Base-by-base conservation (phyloP, 1,140 invertebrate species). In the Drosophila tristis region DNA sequence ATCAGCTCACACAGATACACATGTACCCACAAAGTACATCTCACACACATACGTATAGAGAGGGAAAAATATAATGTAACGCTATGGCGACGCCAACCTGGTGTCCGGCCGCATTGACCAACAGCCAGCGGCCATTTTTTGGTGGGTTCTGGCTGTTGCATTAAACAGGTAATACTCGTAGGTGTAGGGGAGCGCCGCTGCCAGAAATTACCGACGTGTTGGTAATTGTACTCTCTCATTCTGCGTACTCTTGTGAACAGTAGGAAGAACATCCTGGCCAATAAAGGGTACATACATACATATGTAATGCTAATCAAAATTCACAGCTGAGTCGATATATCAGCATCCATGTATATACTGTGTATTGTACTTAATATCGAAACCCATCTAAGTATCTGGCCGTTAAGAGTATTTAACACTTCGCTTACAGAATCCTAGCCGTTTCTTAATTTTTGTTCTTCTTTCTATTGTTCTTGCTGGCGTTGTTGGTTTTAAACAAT, bases 61-160 rank as follows among this genome's bases (percentile, higher is more conserved):
- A 42, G 26, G 35, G 16, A 48, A 31, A 59, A 56, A 79, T 70
- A 77, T 77, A 87, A 89, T 84, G 71, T 72, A 76, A 76, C 71
- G 65, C 64, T 55, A 45, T 65, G 66, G 50, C 65, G 81, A 86
- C 81, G 80, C 82, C 82, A 82, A 82, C 63, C 74, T 89, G 82
- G 78, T 87, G 78, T 84, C 84, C 84, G 78, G 82, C 84, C 82
- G 64, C 82, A 87, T 72, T 87, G 82, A 87, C 82, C 82, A 89
- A 78, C 82, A 82, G 82, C 82, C 71, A 64, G 70, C 59, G 84
- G 82, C 78, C 74, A 87, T 87, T 86, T 39, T 85, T 85, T 45
- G 71, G 71, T 74, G 65, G 65, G 51, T 39, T 11, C 35, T 39
- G 35, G 35, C 35, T 4, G 50, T 71, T 71, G 67, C 67, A 71